A percentile compares a stretch with the other conserved stretches of the same genome.
phyloP scores from a whole-genome alignment of 2,797 vertebrate genomes.

The Meriones psammophilus region DNA sequence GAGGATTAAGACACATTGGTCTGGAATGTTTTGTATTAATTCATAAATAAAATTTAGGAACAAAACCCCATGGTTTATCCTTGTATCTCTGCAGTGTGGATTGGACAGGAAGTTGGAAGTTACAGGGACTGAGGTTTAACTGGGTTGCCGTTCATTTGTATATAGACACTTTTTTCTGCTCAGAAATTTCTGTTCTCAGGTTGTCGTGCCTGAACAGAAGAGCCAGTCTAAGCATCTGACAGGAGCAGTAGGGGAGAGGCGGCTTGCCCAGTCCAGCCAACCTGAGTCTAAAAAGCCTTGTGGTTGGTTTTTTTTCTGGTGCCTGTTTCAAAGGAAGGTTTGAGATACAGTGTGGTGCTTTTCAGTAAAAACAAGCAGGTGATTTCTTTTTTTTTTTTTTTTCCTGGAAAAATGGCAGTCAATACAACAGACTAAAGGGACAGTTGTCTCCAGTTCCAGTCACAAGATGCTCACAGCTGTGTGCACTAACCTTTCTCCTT shows the following conservation, averaged over 20 bases:
- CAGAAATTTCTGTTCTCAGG: neutral
- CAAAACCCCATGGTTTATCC: conserved; percentile 66
- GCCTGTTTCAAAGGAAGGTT: neutral
- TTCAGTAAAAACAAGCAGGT: neutral
- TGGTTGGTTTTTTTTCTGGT: neutral
- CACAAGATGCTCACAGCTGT: neutral
- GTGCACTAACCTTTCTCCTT: conserved; percentile 31
- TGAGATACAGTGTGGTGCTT: neutral
- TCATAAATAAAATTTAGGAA: conserved; percentile 92
- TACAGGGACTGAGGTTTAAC: neutral
- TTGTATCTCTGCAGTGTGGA: conserved; percentile 76
- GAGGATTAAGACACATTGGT: conserved; percentile 92
- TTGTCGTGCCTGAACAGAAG: neutral
- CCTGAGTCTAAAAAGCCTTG: neutral
- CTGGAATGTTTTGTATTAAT: conserved; percentile 89
- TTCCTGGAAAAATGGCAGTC: neutral
- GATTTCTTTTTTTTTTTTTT: neutral
- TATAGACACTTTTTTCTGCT: neutral
- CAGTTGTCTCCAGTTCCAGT: neutral
- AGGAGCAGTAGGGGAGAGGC: neutral
- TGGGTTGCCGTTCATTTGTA: neutral
- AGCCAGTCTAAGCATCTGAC: neutral
- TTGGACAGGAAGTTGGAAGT: conserved; percentile 14
- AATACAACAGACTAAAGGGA: neutral
- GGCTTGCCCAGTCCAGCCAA: neutral